Evolutionary conservation across 2,888 invertebrate genomes (phyloP).

Genomic region (Trachelus tabidus): DNA sequence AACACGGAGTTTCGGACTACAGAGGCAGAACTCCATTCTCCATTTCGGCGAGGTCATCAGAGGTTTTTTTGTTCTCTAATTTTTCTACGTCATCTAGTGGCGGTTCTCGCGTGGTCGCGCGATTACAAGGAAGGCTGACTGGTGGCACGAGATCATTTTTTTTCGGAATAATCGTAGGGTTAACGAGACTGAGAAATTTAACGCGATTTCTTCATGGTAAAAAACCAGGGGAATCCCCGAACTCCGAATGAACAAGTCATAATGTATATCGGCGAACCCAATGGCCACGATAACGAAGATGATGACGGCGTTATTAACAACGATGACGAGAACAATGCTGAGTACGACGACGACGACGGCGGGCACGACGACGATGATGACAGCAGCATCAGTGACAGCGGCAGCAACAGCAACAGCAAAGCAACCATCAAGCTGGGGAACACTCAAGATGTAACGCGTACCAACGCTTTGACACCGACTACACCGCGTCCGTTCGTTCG

Average conservation of each 20-base stretch:
- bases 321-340: not conserved
- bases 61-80: not conserved
- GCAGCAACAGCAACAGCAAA: slow-evolving; percentile 48
- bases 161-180: not conserved
- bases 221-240: not conserved
- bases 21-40: not conserved
- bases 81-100: slow-evolving; percentile 1
- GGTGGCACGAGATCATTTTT: slow-evolving; percentile 31
- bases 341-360: not conserved
- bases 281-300: not conserved
- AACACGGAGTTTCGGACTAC: slow-evolving; percentile 11
- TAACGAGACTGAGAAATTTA: not conserved
- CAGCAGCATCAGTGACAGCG: slow-evolving; percentile 15
- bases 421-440: slow-evolving; percentile 52
- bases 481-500: not conserved
- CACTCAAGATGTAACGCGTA: slow-evolving; percentile 19
- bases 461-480: slow-evolving; percentile 2
- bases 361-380: not conserved
- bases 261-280: not conserved
- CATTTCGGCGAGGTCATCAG: not conserved
- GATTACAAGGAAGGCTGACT: slow-evolving; percentile 38
- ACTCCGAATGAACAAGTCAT: not conserved
- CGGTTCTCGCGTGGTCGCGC: not conserved
- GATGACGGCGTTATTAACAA: not conserved
- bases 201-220: not conserved